Evolutionary conservation across 2,113 vertebrate species (phyloP).

Genomic region (Tylochromis polylepis): DNA sequence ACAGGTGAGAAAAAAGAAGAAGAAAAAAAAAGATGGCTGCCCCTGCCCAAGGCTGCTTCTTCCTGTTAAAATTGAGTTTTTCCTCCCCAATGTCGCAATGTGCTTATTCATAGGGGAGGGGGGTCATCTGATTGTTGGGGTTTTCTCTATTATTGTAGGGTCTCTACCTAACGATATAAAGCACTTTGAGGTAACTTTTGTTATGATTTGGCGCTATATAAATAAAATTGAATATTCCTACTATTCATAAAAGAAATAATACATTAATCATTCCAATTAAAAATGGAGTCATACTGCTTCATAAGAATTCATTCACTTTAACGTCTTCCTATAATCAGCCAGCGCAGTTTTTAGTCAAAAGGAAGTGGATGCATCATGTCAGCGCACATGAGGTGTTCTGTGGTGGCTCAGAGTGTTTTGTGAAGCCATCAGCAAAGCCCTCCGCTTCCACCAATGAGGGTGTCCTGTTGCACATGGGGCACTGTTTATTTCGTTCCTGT

Average conservation of each 20-base stretch:
- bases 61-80: background rate
- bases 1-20: too few species aligned
- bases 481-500: constrained; percentile 79
- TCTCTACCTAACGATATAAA: background rate
- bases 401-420: background rate
- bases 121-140: background rate
- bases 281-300: background rate
- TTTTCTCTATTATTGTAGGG: background rate
- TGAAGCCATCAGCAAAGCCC: constrained; percentile 90
- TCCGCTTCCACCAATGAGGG: constrained; percentile 77
- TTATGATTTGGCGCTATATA: background rate
- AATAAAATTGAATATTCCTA: background rate
- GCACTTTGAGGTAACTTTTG: background rate
- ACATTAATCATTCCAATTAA: background rate
- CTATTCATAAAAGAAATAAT: background rate
- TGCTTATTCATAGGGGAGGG: background rate
- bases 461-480: constrained; percentile 86
- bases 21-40: background rate
- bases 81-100: background rate
- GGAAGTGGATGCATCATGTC: constrained; percentile 11
- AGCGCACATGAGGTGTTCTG: constrained; percentile 25
- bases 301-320: background rate
- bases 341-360: background rate
- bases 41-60: background rate
- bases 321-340: background rate